These are phyloP conservation scores for Glyptemys insculpta DNA, from an alignment of 2,797 vertebrate species.

Conservation along the genomic window DNA sequence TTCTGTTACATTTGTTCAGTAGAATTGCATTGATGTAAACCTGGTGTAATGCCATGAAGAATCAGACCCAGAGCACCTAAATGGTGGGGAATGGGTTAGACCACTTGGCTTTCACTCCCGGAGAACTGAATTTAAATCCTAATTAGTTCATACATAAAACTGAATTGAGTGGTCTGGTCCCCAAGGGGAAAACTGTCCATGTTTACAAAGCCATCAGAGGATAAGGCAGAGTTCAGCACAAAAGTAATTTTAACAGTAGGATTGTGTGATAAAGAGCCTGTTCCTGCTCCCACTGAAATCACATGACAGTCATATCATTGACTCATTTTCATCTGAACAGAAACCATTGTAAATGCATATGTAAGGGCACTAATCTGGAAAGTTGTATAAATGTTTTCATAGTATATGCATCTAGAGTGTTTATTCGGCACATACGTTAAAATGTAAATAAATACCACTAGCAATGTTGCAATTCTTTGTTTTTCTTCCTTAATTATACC, in stretches of 20 bases:
- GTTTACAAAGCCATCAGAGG: background rate
- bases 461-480: background rate
- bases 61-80: background rate
- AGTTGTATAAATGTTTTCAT: background rate
- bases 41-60: background rate
- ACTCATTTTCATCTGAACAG: background rate
- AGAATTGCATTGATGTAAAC: background rate
- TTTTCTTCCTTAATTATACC: conserved; percentile 59
- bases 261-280: background rate
- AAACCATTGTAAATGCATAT: background rate
- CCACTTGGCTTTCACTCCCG: background rate
- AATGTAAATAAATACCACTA: conserved; percentile 31
- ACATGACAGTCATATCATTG: background rate
- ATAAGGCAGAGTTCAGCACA: background rate
- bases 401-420: background rate
- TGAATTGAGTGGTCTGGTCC: background rate
- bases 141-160: background rate
- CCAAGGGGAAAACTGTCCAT: fast-evolving
- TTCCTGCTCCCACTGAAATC: background rate
- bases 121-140: background rate
- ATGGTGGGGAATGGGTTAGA: background rate
- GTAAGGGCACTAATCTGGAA: background rate
- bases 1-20: background rate
- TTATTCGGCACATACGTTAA: background rate
- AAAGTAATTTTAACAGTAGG: background rate